These are phyloP conservation scores for Oryzias sinensis DNA, from an alignment of 2,797 vertebrate genomes.

Conservation along the genomic window DNA sequence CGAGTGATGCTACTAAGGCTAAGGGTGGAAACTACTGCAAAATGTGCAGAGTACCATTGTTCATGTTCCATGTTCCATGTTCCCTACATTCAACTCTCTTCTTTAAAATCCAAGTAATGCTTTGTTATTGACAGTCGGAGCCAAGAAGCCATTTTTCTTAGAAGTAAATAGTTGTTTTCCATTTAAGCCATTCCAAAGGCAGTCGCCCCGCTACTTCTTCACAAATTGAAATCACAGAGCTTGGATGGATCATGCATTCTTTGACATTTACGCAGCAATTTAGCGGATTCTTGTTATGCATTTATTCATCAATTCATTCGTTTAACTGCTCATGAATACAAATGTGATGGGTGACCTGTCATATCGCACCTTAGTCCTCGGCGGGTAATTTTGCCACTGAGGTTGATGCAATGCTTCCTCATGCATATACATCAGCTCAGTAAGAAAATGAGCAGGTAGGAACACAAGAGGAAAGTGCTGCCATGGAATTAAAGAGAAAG, in stretches of 20 bases:
- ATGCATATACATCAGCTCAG: constrained; percentile 67
- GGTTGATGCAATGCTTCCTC: constrained; percentile 60
- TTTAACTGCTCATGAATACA: constrained; percentile 77
- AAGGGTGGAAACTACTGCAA: constrained; percentile 9
- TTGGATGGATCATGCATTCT: constrained; percentile 52
- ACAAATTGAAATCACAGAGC: constrained; percentile 57
- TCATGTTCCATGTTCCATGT: no score
- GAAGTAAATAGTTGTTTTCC: constrained; percentile 27
- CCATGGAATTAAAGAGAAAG: constrained; percentile 40
- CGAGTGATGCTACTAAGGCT: constrained; percentile 1
- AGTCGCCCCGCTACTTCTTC: constrained; percentile 33
- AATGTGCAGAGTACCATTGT: constrained; percentile 28
- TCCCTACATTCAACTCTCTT: constrained; percentile 15
- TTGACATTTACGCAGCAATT: constrained; percentile 76
- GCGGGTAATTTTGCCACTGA: constrained; percentile 56
- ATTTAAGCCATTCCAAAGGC: constrained; percentile 36
- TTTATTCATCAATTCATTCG: constrained; percentile 76
- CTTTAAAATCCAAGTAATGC: constrained; percentile 29
- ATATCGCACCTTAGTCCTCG: constrained; percentile 57
- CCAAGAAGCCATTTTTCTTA: not conserved
- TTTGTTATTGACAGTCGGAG: constrained; percentile 20
- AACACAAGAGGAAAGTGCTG: constrained; percentile 22
- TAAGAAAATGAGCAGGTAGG: constrained; percentile 35
- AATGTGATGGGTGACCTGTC: constrained; percentile 66
- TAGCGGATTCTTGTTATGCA: constrained; percentile 73